A percentile compares a stretch with the other conserved stretches of the same genome.
Evolutionary conservation across 2,797 vertebrate genomes (phyloP).

Genomic region (Thripadectes ignobilis): DNA sequence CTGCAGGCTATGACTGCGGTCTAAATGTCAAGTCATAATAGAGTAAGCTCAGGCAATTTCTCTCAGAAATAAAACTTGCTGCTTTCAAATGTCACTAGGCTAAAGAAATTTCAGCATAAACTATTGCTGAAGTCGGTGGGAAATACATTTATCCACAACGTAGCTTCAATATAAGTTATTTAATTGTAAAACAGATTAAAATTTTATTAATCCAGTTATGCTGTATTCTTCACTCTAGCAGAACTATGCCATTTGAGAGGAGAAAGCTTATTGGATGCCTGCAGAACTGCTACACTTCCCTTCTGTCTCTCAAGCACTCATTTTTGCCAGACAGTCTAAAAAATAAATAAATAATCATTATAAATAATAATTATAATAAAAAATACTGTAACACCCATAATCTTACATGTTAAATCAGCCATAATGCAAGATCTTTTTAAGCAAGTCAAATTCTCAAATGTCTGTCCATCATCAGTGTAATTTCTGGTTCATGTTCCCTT

Average conservation of each 20-base stretch:
- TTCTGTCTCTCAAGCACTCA: background rate
- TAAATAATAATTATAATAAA: background rate
- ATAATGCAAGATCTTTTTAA: background rate
- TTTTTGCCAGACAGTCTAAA: background rate
- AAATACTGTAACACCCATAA: background rate
- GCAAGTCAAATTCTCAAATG: background rate
- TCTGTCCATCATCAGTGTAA: background rate
- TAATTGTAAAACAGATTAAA: conserved; percentile 28
- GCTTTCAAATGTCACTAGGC: conserved; percentile 54
- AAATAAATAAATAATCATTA: background rate
- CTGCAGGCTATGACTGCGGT: conserved; percentile 42
- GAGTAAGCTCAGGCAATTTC: conserved; percentile 47
- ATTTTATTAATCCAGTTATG: background rate
- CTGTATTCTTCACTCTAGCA: background rate
- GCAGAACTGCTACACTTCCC: background rate
- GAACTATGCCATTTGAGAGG: background rate
- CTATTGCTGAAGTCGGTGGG: background rate
- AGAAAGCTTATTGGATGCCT: background rate
- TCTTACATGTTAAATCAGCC: background rate
- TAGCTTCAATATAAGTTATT: background rate
- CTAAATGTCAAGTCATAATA: conserved; percentile 67
- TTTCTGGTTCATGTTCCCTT: background rate
- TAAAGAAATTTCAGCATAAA: conserved; percentile 44
- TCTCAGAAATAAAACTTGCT: conserved; percentile 54
- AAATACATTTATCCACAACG: conserved; percentile 9